Evolutionary conservation across 2,113 vertebrate species (phyloP).

Genomic region (Perognathus longimembris): DNA sequence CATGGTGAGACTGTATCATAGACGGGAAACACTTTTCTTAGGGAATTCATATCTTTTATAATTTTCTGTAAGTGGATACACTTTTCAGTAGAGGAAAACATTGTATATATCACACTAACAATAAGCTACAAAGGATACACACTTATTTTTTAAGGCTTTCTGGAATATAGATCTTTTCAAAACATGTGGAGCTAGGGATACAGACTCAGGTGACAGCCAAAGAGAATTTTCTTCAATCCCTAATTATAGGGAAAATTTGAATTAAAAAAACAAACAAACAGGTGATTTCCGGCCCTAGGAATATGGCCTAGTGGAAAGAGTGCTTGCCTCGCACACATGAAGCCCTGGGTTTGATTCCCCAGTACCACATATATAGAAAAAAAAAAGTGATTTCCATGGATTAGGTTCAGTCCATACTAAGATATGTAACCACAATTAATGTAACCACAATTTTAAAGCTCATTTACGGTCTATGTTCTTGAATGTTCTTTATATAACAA

Average conservation of each 20-base stretch:
- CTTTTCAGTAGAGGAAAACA: neutral
- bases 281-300: no score
- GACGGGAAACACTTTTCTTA: neutral
- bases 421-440: neutral
- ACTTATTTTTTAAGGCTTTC: neutral
- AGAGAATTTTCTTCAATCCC: neutral
- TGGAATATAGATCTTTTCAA: neutral
- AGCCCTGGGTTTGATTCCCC: no score
- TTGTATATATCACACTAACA: neutral
- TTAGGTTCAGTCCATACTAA: neutral
- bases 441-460: neutral
- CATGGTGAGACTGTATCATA: neutral
- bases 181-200: neutral
- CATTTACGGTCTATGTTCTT: conserved; percentile 1
- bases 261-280: no score
- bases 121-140: no score
- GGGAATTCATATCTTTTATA: neutral
- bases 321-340: no score
- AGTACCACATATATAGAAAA: no score
- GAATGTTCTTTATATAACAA: neutral
- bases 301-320: no score
- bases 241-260: no score
- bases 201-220: neutral
- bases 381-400: no score
- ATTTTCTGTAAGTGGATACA: neutral